A percentile compares a stretch with the other conserved stretches of the same genome.
phyloP scores from a whole-genome alignment of 2,888 invertebrate species.

The Eudemis profundana region DNA sequence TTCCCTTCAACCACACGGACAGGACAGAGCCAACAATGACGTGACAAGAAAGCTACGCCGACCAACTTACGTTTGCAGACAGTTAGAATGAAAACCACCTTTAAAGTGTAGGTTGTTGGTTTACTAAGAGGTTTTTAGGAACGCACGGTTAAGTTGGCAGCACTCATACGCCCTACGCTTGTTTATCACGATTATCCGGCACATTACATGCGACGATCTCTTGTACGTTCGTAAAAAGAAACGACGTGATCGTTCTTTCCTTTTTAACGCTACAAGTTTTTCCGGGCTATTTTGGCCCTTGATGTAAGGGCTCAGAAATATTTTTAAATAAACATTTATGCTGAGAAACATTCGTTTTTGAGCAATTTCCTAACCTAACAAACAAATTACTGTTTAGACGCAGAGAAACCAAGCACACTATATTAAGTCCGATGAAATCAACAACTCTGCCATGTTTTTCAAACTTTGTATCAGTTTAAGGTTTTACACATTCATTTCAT shows the following conservation, averaged over 20 bases:
- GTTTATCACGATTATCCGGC: constrained; percentile 58
- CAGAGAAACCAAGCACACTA: too few relatives aligned
- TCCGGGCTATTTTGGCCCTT: constrained; percentile 30
- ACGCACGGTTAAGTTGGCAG: constrained; percentile 28
- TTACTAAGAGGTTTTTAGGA: not conserved
- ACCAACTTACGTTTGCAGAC: constrained; percentile 8
- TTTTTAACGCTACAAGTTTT: constrained; percentile 43
- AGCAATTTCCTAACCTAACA: too few relatives aligned
- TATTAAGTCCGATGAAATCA: too few relatives aligned
- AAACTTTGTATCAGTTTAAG: too few relatives aligned
- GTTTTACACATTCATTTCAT: too few relatives aligned
- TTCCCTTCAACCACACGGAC: constrained; percentile 33
- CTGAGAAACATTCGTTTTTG: not conserved
- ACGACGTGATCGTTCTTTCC: constrained; percentile 48
- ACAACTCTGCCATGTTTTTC: too few relatives aligned
- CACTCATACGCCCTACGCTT: constrained; percentile 49
- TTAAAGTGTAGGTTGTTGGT: not conserved
- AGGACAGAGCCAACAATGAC: constrained; percentile 36
- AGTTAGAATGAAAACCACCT: constrained; percentile 4
- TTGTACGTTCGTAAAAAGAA: constrained; percentile 51
- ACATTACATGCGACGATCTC: constrained; percentile 52
- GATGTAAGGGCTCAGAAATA: constrained; percentile 26
- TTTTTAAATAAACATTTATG: constrained; percentile 8
- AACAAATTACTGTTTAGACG: too few relatives aligned
- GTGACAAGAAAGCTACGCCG: constrained; percentile 36